Evolutionary conservation across 2,888 invertebrate species (phyloP).

Genomic region (Hylaea fasciaria): DNA sequence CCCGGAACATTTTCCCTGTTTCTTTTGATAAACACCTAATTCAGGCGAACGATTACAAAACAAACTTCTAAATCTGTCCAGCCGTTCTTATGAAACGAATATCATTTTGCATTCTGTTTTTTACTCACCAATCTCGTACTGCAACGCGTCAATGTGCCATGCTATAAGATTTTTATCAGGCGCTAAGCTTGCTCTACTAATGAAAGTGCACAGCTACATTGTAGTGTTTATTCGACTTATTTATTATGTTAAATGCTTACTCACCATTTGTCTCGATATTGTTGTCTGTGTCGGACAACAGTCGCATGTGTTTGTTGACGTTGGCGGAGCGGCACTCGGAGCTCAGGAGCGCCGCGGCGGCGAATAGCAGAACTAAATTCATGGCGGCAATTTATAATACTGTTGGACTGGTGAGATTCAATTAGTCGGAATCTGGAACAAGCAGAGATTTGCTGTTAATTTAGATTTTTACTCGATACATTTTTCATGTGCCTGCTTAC

Average conservation of each 20-base stretch:
- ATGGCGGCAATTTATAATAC: conserved; percentile 51
- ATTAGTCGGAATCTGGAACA: conserved; percentile 61
- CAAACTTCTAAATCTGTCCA: too few species aligned
- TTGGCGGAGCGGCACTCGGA: conserved; percentile 53
- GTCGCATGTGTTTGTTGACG: conserved; percentile 64
- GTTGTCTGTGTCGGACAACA: conserved; percentile 64
- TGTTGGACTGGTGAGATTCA: conserved; percentile 64
- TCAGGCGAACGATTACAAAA: too few species aligned
- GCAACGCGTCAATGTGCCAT: not conserved
- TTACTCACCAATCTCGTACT: not conserved
- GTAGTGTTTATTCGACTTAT: too few species aligned
- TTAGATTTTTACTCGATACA: too few species aligned
- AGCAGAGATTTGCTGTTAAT: conserved; percentile 16
- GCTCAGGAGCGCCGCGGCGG: conserved; percentile 58
- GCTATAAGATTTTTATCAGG: not conserved
- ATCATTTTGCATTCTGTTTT: too few species aligned
- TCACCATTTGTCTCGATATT: conserved; percentile 63
- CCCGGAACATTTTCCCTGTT: too few species aligned
- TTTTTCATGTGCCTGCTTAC: too few species aligned
- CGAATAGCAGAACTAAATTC: conserved; percentile 60
- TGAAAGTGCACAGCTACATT: not conserved
- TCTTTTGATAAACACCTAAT: too few species aligned
- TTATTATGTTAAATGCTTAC: conserved; percentile 26
- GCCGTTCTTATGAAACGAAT: too few species aligned
- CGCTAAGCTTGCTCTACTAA: not conserved